A percentile compares a stretch with the other conserved stretches of the same genome.
These are phyloP conservation scores for Burhinus bistriatus DNA, from an alignment of 2,113 vertebrate species.

Conservation along the genomic window DNA sequence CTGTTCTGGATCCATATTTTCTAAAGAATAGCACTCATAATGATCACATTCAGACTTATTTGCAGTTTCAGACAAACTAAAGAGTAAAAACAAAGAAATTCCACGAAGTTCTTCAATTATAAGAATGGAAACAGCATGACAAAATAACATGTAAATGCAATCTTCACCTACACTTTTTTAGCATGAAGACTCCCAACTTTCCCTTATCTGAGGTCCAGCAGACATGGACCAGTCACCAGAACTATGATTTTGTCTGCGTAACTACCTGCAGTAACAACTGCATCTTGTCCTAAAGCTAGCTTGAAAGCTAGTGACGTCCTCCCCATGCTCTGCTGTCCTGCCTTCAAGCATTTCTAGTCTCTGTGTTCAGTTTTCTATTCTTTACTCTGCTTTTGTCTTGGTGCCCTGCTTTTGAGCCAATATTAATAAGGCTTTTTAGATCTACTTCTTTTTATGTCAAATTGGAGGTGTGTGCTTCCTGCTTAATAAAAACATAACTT, in stretches of 20 bases:
- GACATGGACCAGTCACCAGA: rapidly evolving
- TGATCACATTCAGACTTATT: not conserved
- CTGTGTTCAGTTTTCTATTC: not conserved
- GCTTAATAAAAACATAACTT: not conserved
- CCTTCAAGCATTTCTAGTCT: not conserved
- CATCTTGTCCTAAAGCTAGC: not conserved
- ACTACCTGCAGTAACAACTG: no score
- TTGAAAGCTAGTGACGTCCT: not conserved
- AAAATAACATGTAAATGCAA: not conserved
- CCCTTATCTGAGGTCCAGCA: not conserved
- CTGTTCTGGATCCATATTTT: not conserved
- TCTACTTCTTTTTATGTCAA: not conserved
- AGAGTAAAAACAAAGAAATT: not conserved
- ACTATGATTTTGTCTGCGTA: not conserved
- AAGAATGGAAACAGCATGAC: not conserved
- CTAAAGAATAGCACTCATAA: not conserved
- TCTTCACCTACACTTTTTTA: not conserved
- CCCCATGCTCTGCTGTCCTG: not conserved
- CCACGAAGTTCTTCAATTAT: not conserved
- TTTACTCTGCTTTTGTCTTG: not conserved
- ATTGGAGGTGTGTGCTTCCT: not conserved
- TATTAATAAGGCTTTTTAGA: not conserved
- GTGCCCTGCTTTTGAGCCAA: not conserved
- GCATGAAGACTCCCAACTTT: not conserved
- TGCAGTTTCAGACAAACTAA: not conserved